Base-by-base conservation (phyloP, 1,140 invertebrate species). In the Drosophila willistoni region DNA sequence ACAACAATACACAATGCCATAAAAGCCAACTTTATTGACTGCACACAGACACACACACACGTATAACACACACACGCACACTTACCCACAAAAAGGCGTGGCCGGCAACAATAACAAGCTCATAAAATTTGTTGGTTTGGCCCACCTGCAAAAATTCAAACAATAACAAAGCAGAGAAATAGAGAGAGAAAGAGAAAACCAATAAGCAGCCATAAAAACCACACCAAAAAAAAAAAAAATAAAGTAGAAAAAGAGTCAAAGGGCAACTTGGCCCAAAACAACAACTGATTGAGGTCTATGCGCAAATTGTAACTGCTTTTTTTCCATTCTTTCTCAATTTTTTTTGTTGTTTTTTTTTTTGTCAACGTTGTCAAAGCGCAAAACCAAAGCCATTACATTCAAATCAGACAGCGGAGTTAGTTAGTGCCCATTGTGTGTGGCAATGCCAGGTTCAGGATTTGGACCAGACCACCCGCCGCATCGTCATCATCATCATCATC, bases 391-490 rank as follows among this genome's bases (percentile, higher is more conserved):
- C 71, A 89, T 89, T 90, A 89, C 81, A 89, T 89, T 89, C 84
- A 89, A 89, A 89, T 89, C 84, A 89, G 84, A 72, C 67, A 54
- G 25, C 47, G 79, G 77, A 81, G 84, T 89, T 89, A 89, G 84
- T 89, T 89, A 89, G 84, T 84, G 74, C 64, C 81, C 81, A 89
- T 89, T 89, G 84, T 89, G 80, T 55, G n/a, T 42, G 39, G n/a
- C 66, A 51, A 44, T 42, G 59, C 64, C 67, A 71, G 34, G 72
- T 51, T 55, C 44, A 60, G 44, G 44, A 47, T 17, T 19, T 47
- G 7, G 14, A 19, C 44, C 44, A 47, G 14, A 19, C 10, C 44
- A 51, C 10, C 36, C 10, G 36, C 36, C 36, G 12, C 44, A 51
- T 19, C 44, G 17, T 44, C 42, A 47, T 51, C 17, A 22, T 51